phyloP scores from a whole-genome alignment of 2,113 vertebrate genomes.

The Channa maculata region DNA sequence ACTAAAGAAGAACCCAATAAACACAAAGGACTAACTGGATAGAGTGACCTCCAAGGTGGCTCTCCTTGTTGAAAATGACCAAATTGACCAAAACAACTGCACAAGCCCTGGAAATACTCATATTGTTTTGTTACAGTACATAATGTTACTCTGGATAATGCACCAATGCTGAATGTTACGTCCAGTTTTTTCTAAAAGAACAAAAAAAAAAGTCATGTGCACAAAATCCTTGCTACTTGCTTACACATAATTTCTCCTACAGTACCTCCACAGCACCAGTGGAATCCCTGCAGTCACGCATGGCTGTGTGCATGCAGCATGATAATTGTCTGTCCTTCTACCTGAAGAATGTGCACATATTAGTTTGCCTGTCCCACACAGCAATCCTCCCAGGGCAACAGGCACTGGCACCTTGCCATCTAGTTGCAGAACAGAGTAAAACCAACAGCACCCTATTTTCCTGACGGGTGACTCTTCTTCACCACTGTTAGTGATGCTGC shows the following conservation, averaged over 20 bases:
- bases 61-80: not conserved
- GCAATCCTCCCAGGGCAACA: not conserved
- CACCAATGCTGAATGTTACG: not conserved
- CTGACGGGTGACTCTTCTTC: slow-evolving; percentile 44
- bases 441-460: slow-evolving; percentile 38
- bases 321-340: not conserved
- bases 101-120: not conserved
- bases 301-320: too few relatives aligned
- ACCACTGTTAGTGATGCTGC: slow-evolving; percentile 24
- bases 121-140: too few relatives aligned
- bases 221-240: not conserved
- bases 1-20: too few relatives aligned
- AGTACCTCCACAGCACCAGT: not conserved
- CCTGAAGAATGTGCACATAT: not conserved
- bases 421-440: slow-evolving; percentile 15
- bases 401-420: slow-evolving; percentile 1
- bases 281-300: not conserved
- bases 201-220: not conserved
- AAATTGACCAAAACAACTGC: slow-evolving; percentile 5
- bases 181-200: not conserved
- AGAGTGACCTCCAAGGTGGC: not conserved
- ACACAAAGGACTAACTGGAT: not conserved
- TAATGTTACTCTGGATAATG: not conserved
- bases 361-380: not conserved
- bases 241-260: not conserved